Conservation (phyloP, 2,113 vertebrate genomes). For the Chaetodon auriga region DNA sequence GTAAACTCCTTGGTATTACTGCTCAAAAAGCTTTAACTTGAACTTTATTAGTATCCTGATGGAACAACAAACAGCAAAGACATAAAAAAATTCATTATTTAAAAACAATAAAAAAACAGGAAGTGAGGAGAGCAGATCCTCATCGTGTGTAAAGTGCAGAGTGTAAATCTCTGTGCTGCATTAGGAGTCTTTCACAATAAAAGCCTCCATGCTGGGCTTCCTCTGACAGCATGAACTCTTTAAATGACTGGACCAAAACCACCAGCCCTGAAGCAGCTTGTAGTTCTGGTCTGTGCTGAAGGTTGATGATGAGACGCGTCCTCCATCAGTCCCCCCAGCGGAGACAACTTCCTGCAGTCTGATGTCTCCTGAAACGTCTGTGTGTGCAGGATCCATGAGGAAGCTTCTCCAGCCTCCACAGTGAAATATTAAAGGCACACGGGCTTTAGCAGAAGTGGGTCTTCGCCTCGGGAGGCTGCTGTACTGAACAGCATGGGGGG, state of each 20-base stretch:
- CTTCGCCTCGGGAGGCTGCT: constrained; percentile 32
- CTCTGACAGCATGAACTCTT: not conserved
- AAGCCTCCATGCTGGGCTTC: no score
- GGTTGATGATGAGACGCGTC: not conserved
- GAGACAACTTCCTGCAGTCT: not conserved
- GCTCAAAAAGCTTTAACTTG: no score
- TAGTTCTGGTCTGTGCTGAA: no score
- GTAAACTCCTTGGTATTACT: no score
- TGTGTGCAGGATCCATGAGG: not conserved
- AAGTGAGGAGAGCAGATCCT: no score
- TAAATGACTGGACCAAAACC: not conserved
- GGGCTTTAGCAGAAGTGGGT: constrained; percentile 39
- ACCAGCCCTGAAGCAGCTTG: no score
- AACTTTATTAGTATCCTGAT: no score
- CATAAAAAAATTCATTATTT: no score
- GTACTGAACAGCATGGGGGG: not conserved
- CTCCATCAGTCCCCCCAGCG: not conserved
- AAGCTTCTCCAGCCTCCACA: not conserved
- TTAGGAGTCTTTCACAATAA: not conserved
- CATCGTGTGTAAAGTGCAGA: no score
- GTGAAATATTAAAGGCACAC: constrained; percentile 60
- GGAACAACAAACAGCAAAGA: no score
- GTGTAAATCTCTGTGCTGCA: no score
- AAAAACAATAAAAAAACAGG: no score
- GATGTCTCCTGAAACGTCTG: not conserved